Percentiles rank a stretch among this genome's conserved stretches.
phyloP scores from a whole-genome alignment of 2,113 vertebrate species.

The Halichoerus grypus region DNA sequence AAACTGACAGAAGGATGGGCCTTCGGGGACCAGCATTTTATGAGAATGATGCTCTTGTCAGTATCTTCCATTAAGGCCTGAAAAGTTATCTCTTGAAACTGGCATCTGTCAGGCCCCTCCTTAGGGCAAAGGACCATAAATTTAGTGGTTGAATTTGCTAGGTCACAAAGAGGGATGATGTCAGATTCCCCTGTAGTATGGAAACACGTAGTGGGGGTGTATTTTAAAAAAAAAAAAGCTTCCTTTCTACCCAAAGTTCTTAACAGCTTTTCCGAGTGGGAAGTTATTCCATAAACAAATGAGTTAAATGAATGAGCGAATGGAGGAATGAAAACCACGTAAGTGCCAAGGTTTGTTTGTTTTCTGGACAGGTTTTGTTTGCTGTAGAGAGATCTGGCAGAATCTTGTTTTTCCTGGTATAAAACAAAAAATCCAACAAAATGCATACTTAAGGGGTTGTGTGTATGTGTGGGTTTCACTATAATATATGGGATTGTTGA shows the following conservation, averaged over 20 bases:
- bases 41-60: slow-evolving; percentile 61
- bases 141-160: slow-evolving; percentile 57
- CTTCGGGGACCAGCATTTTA: slow-evolving; percentile 59
- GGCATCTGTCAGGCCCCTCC: slow-evolving; percentile 36
- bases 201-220: not conserved
- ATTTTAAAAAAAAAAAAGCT: not conserved
- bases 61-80: slow-evolving; percentile 53
- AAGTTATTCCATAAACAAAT: not conserved
- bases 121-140: slow-evolving; percentile 32
- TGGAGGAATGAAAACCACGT: not conserved
- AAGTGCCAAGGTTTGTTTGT: slow-evolving; percentile 7
- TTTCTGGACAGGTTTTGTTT: slow-evolving; percentile 55
- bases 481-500: slow-evolving; percentile 30
- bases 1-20: slow-evolving; percentile 25
- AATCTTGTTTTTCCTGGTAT: not conserved
- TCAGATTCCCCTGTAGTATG: not conserved
- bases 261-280: slow-evolving; percentile 1
- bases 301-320: slow-evolving; percentile 11
- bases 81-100: slow-evolving; percentile 61
- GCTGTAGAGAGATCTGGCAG: not conserved
- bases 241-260: not conserved
- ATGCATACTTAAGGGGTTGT: not conserved
- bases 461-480: not conserved
- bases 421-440: slow-evolving; percentile 58
- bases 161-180: not conserved